phyloP scores from a whole-genome alignment of 92 coral and sea anemone genomes.

The Umimayanthus chanpuru region DNA sequence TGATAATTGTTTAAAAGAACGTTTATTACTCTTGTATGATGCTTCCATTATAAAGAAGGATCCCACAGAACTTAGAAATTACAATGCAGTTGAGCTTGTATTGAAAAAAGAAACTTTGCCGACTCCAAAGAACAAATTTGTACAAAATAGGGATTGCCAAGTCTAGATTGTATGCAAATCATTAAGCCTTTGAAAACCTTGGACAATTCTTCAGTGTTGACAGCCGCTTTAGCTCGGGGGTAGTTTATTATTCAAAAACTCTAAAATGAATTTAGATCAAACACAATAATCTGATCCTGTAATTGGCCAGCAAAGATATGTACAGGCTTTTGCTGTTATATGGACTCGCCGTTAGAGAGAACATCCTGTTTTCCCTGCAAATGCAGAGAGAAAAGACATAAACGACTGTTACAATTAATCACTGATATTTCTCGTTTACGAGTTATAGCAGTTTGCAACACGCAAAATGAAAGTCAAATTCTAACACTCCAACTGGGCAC shows the following conservation, averaged over 20 bases:
- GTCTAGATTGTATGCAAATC: conserved; percentile 50
- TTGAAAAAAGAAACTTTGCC: neutral
- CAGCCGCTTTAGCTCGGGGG: conserved; percentile 33
- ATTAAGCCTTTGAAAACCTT: conserved; percentile 7
- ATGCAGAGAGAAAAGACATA: neutral
- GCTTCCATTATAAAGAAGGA: conserved; percentile 2
- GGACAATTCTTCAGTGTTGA: neutral
- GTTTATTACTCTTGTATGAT: neutral
- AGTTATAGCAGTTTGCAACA: conserved; percentile 7
- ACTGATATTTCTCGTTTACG: neutral
- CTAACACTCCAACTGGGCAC: conserved; percentile 23
- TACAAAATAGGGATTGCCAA: conserved; percentile 28
- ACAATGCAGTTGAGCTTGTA: neutral
- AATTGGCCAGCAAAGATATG: conserved; percentile 27
- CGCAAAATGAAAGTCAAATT: conserved; percentile 7
- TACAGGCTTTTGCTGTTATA: conserved; percentile 22
- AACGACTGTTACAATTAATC: conserved; percentile 12
- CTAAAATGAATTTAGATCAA: conserved; percentile 35
- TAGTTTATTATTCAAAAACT: conserved; percentile 31
- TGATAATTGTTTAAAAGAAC: neutral
- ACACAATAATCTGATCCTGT: conserved; percentile 29
- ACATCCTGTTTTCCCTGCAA: neutral
- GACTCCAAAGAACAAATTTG: neutral
- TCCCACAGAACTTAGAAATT: neutral
- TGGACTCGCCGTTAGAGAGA: neutral